Evolutionary conservation across 2,113 vertebrate genomes (phyloP), one percentile per base, ranked within the genome.

Genomic region (Lutjanus erythropterus): DNA sequence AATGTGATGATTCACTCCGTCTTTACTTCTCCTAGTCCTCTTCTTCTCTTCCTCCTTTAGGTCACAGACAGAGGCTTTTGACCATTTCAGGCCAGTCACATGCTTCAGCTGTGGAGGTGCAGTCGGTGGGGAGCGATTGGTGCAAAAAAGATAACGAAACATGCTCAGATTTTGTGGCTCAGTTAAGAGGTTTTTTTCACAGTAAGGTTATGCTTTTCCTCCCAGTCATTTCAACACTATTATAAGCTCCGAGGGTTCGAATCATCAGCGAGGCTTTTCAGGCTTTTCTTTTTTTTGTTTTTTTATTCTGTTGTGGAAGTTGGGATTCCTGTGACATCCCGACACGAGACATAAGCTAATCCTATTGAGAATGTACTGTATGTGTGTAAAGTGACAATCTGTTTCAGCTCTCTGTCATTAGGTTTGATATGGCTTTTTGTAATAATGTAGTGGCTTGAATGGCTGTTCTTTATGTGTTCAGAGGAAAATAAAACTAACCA

Each of bases 331-430:
- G 75, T 92, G 88, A 90, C 53, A 89, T 89, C 92, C 85, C 82
- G 27, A 37, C 82, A 83, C 25, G 25, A 89, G 87, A 92, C 84
- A 91, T 93, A 93, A 93, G 93, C 90, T 94, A 92, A 92, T 92
- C 88, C 77, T 88, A 69, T 86, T 88, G 75, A 91, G 89, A 92
- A 93, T 93, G 92, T 94, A 94, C 87, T 94, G 91, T 93, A 91
- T 89, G 89, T 92, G 83, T 94, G 90, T 91, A 89, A 91, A 86
- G 87, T 91, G 86, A 92, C 92, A 92, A 90, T 93, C 90, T 93
- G 83, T 89, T 88, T 91, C 59, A 85, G 80, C 75, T 89, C 70
- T 88, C 75, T 91, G 85, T 93, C 78, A 88, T 88, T 89, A 85
- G 67, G 78, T 89, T 87, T 87, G 80, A 91, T 84, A 85, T 90